These are phyloP conservation scores for Apistogramma diplotaenia DNA, from an alignment of 2,113 vertebrate genomes.

Conservation along the genomic window DNA sequence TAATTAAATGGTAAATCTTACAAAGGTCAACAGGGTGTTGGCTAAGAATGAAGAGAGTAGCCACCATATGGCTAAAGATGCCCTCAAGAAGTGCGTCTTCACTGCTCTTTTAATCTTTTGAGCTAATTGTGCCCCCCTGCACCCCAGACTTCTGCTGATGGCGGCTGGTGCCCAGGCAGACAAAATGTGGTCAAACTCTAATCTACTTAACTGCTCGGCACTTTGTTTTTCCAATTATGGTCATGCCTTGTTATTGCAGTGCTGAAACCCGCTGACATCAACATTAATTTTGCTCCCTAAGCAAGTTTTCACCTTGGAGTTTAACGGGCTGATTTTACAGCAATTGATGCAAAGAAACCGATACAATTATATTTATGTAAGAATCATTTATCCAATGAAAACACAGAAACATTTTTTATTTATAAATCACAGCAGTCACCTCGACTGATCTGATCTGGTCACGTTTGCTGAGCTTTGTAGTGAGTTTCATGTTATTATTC, in stretches of 20 bases:
- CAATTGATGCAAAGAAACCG: not conserved
- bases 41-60: conserved; percentile 69
- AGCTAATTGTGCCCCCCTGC: conserved; percentile 65
- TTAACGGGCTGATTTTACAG: not conserved
- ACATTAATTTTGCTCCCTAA: conserved; percentile 22
- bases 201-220: conserved; percentile 70
- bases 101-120: conserved; percentile 77
- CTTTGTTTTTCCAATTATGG: conserved; percentile 64
- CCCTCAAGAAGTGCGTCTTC: conserved; percentile 64
- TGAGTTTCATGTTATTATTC: not conserved
- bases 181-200: conserved; percentile 63
- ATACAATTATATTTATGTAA: not conserved
- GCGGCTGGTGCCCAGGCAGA: conserved; percentile 42
- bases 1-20: conserved; percentile 68
- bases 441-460: too few relatives aligned
- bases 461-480: not conserved
- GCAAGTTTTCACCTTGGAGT: conserved; percentile 26
- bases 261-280: conserved; percentile 39
- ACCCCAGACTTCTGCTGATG: conserved; percentile 20
- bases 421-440: too few relatives aligned
- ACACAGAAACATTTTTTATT: not conserved
- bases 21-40: conserved; percentile 66
- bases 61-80: conserved; percentile 76
- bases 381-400: not conserved
- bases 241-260: conserved; percentile 17